These are phyloP conservation scores for Falco berigora DNA, from an alignment of 2,797 vertebrate species.

Conservation along the genomic window DNA sequence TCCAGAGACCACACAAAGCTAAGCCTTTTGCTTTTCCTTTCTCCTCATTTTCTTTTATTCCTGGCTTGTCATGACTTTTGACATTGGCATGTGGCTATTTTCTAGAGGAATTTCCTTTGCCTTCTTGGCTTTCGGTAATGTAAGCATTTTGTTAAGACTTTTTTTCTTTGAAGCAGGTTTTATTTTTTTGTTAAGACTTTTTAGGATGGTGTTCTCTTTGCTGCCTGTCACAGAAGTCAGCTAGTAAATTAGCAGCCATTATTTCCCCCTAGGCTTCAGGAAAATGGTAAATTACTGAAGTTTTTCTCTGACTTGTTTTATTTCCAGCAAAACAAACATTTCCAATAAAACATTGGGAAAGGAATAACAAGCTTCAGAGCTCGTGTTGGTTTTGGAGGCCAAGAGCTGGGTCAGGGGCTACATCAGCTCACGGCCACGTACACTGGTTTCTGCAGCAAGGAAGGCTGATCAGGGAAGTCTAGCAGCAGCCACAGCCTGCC, in stretches of 20 bases:
- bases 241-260: not conserved
- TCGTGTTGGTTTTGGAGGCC: not conserved
- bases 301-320: not conserved
- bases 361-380: not conserved
- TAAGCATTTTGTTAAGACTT: not conserved
- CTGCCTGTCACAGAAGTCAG: not conserved
- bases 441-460: not conserved
- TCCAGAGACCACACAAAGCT: constrained; percentile 25
- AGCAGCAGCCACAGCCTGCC: not conserved
- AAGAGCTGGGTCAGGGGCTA: not conserved
- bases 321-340: not conserved
- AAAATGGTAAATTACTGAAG: not conserved
- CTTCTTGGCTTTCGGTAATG: not conserved
- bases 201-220: not conserved
- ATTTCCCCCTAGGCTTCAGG: not conserved
- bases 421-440: not conserved
- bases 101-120: constrained; percentile 13
- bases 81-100: not conserved
- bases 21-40: constrained; percentile 20
- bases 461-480: not conserved
- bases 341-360: not conserved
- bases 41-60: not conserved
- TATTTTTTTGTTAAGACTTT: not conserved
- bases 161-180: not conserved
- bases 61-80: not conserved